phyloP scores from a whole-genome alignment of 2,888 invertebrate genomes.

The Ptychoptera contaminata region DNA sequence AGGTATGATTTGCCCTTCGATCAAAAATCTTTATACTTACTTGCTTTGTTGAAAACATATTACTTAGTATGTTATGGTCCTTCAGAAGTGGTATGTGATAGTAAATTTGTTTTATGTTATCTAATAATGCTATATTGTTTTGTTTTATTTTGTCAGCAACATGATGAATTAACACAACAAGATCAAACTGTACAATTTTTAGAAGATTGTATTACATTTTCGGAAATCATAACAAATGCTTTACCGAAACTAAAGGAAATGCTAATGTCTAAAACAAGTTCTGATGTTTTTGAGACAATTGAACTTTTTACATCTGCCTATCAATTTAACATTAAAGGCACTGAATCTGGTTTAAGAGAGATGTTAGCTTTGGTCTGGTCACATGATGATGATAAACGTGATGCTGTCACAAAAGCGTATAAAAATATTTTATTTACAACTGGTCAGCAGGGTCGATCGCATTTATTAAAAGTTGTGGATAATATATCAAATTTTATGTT shows the following conservation, averaged over 20 bases:
- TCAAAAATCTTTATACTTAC: slow-evolving; percentile 23
- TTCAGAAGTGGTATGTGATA: slow-evolving; percentile 11
- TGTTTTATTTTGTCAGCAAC: slow-evolving; percentile 12
- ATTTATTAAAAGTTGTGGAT: slow-evolving; percentile 38
- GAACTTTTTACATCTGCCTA: slow-evolving; percentile 72
- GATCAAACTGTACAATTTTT: slow-evolving; percentile 54
- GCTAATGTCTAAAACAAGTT: slow-evolving; percentile 52
- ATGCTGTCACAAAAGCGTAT: slow-evolving; percentile 63
- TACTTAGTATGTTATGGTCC: slow-evolving; percentile 23
- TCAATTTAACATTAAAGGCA: slow-evolving; percentile 60
- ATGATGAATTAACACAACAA: slow-evolving; percentile 39
- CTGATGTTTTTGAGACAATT: slow-evolving; percentile 78
- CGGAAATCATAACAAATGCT: slow-evolving; percentile 22
- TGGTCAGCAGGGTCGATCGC: slow-evolving; percentile 26
- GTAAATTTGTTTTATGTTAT: neutral
- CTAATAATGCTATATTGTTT: neutral
- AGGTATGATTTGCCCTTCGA: slow-evolving; percentile 16
- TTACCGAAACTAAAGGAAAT: slow-evolving; percentile 54
- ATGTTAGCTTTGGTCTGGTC: slow-evolving; percentile 70
- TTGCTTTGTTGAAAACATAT: slow-evolving; percentile 25
- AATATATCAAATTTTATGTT: slow-evolving; percentile 39
- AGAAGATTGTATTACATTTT: slow-evolving; percentile 43
- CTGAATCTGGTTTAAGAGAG: slow-evolving; percentile 51
- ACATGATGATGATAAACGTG: slow-evolving; percentile 56
- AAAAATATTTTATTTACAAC: slow-evolving; percentile 33